Evolutionary conservation across 1,140 invertebrate genomes (phyloP).

Genomic region (Drosophila kanapiae): DNA sequence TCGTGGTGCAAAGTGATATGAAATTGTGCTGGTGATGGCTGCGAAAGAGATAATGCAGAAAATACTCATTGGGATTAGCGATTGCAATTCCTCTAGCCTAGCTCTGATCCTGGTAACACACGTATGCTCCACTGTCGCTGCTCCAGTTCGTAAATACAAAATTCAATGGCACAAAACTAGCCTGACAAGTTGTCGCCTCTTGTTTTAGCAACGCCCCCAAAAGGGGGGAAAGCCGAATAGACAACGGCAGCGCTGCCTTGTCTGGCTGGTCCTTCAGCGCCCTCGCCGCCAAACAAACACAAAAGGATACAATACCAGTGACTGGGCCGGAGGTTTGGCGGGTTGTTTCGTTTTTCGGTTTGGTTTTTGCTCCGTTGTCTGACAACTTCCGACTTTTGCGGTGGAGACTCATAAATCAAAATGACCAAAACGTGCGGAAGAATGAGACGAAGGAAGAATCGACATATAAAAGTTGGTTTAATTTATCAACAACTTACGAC

Average conservation of each 20-base stretch:
- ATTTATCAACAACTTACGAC: background rate
- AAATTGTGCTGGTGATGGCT: slow-evolving; percentile 52
- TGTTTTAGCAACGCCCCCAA: slow-evolving; percentile 48
- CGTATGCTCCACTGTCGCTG: slow-evolving; percentile 71
- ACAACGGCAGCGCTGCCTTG: slow-evolving; percentile 28
- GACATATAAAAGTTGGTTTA: slow-evolving; percentile 2
- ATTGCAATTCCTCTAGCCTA: slow-evolving; percentile 32
- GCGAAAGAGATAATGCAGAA: slow-evolving; percentile 58
- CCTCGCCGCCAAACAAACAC: background rate
- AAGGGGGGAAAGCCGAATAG: slow-evolving; percentile 22
- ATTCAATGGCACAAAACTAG: slow-evolving; percentile 42
- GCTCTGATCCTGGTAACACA: slow-evolving; percentile 27
- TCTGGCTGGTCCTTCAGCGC: slow-evolving; percentile 33
- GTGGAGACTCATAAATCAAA: slow-evolving; percentile 69
- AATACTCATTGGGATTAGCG: slow-evolving; percentile 48
- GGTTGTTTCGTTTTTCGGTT: slow-evolving; percentile 14
- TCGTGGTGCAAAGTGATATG: slow-evolving; percentile 68
- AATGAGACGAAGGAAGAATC: slow-evolving; percentile 1
- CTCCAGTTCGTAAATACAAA: slow-evolving; percentile 36
- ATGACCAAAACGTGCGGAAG: slow-evolving; percentile 44
- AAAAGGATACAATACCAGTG: slow-evolving; percentile 12
- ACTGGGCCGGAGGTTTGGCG: slow-evolving; percentile 1
- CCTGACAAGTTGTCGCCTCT: slow-evolving; percentile 58
- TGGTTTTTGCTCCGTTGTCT: slow-evolving; percentile 48
- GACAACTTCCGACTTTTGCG: slow-evolving; percentile 54